Conservation (phyloP, 2,888 invertebrate species). For the Nycteola revayana region DNA sequence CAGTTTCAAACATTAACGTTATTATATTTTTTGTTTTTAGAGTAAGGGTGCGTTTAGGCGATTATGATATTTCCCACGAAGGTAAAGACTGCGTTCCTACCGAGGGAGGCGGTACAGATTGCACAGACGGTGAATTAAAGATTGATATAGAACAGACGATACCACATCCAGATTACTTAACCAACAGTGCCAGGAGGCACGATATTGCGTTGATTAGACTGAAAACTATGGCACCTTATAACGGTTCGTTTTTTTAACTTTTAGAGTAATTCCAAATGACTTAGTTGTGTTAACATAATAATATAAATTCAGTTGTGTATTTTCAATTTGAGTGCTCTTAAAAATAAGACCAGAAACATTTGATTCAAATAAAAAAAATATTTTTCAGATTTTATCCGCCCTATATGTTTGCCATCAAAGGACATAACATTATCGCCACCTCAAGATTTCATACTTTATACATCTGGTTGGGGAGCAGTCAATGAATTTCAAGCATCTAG, state of each 20-base stretch:
- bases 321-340: no score
- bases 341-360: no score
- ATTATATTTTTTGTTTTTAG: no score
- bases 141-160: constrained; percentile 52
- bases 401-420: constrained; percentile 23
- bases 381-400: constrained; percentile 30
- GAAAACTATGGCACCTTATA: constrained; percentile 29
- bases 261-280: no score
- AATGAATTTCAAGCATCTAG: constrained; percentile 41
- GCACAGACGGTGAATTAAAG: constrained; percentile 52
- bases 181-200: constrained; percentile 31
- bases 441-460: constrained; percentile 13
- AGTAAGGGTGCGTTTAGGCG: constrained; percentile 54
- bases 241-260: no score
- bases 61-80: constrained; percentile 60
- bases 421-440: constrained; percentile 18
- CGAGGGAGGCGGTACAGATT: constrained; percentile 48
- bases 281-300: no score
- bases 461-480: constrained; percentile 37
- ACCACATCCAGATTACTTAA: constrained; percentile 63
- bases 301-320: no score
- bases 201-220: constrained; percentile 77
- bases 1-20: no score
- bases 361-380: no score
- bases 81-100: constrained; percentile 60